Evolutionary conservation across 1,140 invertebrate species (phyloP), one percentile per base, ranked within the genome.

Genomic region (Melanaphis sacchari): DNA sequence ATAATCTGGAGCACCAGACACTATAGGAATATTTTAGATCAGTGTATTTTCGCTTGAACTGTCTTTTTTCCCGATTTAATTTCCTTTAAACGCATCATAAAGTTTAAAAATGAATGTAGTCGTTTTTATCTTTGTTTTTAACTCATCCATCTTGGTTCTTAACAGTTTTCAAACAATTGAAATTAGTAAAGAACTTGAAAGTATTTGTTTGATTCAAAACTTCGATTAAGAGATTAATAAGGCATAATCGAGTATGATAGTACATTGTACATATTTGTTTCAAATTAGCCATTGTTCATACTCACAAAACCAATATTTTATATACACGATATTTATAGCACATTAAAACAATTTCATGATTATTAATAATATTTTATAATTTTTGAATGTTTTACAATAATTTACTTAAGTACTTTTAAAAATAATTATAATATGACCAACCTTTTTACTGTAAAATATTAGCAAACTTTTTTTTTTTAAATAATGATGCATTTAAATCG

Each of bases 81-180:
- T 88, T 88, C 85, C 85, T 88, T 88, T 89, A 89, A 89, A 89
- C 87, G 87, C n/a, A 52, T 52, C 46, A 89, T 89, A 89, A 89
- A 89, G n/a, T 52, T 38, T 52, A 49, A 52, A 52, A 89, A 89
- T 36, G n/a, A 52, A 89, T 89, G 52, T 52, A 52, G 22, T 9
- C 2, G 2, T 52, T 89, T 88, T 36, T 49, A 40, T 89, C 87
- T 89, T 52, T 52, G 1, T 49, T 88, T 88, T 36, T 9, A 38
- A 36, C n/a, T 52, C 46, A 22, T 89, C n/a, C 26, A 52, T 87
- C 46, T 38, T 22, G n/a, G 36, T 31, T 52, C 8, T 24, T 38
- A 49, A 38, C 8, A 89, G 46, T 26, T 89, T 88, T 36, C 7
- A 52, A 38, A 36, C 85, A 24, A 52, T 89, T 49, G 8, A 36